Evolutionary conservation across 2,113 vertebrate species (phyloP).

Genomic region (Thunnus thynnus): DNA sequence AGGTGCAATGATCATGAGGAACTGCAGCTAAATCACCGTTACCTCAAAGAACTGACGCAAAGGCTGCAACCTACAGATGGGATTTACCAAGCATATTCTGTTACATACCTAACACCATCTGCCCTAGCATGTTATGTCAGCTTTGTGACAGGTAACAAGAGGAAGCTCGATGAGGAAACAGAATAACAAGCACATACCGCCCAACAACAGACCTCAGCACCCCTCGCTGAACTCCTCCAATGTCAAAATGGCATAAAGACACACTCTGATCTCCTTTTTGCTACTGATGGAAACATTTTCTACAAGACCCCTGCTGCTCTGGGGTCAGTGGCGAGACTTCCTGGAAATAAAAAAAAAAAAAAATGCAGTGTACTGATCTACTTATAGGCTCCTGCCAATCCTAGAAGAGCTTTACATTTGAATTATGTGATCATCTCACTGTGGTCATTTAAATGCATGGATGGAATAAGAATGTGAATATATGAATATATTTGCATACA

Average conservation of each 20-base stretch:
- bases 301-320: conserved; percentile 56
- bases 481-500: conserved; percentile 72
- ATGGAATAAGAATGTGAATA: conserved; percentile 60
- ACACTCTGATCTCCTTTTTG: conserved; percentile 65
- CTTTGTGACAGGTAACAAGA: conserved; percentile 77
- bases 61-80: conserved; percentile 63
- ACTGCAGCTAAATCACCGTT: conserved; percentile 21
- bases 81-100: conserved; percentile 60
- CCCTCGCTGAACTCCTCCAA: conserved; percentile 54
- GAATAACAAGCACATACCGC: conserved; percentile 66
- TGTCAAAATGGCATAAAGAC: conserved; percentile 72
- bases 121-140: conserved; percentile 70
- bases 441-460: conserved; percentile 70
- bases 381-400: neutral
- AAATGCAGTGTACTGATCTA: conserved; percentile 13
- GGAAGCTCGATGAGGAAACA: conserved; percentile 65
- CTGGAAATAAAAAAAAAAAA: neutral
- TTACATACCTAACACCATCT: conserved; percentile 72
- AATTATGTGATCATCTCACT: conserved; percentile 61
- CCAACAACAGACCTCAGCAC: conserved; percentile 61
- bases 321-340: conserved; percentile 60
- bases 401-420: conserved; percentile 37
- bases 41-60: conserved; percentile 6
- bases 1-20: conserved; percentile 13
- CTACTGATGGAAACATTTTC: conserved; percentile 61